phyloP scores from a whole-genome alignment of 64 coral and sea anemone species.

The Catalaphyllia jardinei region DNA sequence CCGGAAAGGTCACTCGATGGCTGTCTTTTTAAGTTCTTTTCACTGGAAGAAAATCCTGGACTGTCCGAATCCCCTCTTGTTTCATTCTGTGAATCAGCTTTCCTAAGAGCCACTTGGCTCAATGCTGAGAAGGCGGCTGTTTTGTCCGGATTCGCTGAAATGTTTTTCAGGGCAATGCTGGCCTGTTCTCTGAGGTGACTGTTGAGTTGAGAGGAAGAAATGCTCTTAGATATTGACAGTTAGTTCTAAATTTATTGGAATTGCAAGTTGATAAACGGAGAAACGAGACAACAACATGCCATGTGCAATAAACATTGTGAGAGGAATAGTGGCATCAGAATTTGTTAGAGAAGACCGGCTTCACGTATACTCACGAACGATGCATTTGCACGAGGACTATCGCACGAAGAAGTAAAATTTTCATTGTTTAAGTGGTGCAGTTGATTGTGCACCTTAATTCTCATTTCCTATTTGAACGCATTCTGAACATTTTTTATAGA shows the following conservation, averaged over 20 bases:
- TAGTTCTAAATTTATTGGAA: not conserved
- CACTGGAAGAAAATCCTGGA: conserved; percentile 6
- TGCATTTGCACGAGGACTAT: too few species aligned
- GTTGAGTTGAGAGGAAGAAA: not conserved
- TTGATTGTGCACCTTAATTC: too few species aligned
- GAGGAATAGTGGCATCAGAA: too few species aligned
- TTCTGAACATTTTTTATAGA: too few species aligned
- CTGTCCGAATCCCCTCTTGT: not conserved
- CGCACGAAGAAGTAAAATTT: too few species aligned
- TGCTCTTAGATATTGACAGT: not conserved
- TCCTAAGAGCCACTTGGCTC: not conserved
- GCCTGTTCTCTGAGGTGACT: conserved; percentile 47
- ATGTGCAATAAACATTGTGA: too few species aligned
- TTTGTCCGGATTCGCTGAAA: conserved; percentile 38
- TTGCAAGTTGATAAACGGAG: too few species aligned
- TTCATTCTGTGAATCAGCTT: not conserved
- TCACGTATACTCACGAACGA: too few species aligned
- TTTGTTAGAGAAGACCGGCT: too few species aligned
- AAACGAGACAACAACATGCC: too few species aligned
- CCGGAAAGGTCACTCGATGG: not conserved
- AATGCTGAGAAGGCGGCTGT: conserved; percentile 22
- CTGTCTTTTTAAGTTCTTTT: not conserved
- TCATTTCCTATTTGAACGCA: too few species aligned
- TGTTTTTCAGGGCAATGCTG: conserved; percentile 62
- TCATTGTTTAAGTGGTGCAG: too few species aligned